Evolutionary conservation across 2,888 invertebrate species (phyloP).

Genomic region (Torymus tubicola): DNA sequence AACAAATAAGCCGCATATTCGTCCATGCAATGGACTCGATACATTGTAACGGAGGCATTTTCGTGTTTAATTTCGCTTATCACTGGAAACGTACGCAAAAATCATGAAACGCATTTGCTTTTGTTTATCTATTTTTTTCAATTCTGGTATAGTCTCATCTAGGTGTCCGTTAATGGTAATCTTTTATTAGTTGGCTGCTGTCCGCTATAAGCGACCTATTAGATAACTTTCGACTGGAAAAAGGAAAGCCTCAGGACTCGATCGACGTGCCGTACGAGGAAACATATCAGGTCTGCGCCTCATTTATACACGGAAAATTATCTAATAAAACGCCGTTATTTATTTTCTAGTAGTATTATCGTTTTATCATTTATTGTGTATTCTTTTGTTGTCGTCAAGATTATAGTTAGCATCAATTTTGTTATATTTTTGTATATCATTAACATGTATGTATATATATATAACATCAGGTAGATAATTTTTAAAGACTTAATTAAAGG

Average conservation of each 20-base stretch:
- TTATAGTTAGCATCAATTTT: slow-evolving; percentile 61
- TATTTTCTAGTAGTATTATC: slow-evolving; percentile 38
- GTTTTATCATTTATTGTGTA: slow-evolving; percentile 37
- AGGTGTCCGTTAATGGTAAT: background rate
- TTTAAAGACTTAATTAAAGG: slow-evolving; percentile 66
- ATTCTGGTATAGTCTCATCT: slow-evolving; percentile 15
- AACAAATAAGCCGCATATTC: slow-evolving; percentile 36
- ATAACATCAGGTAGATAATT: slow-evolving; percentile 71
- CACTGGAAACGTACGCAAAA: slow-evolving; percentile 13
- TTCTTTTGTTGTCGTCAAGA: slow-evolving; percentile 39
- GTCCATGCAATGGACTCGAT: slow-evolving; percentile 22
- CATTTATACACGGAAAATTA: slow-evolving; percentile 37
- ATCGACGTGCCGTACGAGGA: slow-evolving; percentile 18
- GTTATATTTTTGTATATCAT: slow-evolving; percentile 69
- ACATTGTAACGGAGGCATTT: slow-evolving; percentile 22
- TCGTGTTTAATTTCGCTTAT: slow-evolving; percentile 18
- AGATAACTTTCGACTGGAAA: slow-evolving; percentile 12
- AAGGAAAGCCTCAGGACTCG: background rate
- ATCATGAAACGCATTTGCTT: slow-evolving; percentile 16
- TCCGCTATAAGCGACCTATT: slow-evolving; percentile 10
- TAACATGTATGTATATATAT: slow-evolving; percentile 69
- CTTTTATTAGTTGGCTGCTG: background rate
- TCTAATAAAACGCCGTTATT: slow-evolving; percentile 29
- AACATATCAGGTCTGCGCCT: slow-evolving; percentile 3
- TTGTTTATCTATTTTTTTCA: slow-evolving; percentile 11